A percentile compares a stretch with the other conserved stretches of the same genome.
These are phyloP conservation scores for Grammomys surdaster DNA, from an alignment of 2,113 vertebrate species.

Conservation along the genomic window DNA sequence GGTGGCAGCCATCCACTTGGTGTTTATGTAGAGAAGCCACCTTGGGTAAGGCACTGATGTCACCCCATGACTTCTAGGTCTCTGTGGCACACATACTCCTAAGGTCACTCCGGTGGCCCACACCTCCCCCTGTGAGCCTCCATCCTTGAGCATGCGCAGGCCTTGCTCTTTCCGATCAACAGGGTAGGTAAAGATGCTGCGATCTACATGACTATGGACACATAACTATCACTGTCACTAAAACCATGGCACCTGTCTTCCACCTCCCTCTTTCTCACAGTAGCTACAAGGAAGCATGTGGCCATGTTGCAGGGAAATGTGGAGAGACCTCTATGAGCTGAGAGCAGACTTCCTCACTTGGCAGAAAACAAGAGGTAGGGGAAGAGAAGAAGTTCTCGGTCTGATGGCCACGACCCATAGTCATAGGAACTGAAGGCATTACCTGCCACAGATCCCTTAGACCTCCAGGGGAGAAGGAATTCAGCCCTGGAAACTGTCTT, in stretches of 20 bases:
- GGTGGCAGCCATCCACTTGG: neutral
- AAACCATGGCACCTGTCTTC: neutral
- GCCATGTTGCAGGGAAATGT: neutral
- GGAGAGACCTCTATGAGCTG: neutral
- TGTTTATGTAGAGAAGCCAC: neutral
- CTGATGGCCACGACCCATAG: neutral
- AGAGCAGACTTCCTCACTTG: neutral
- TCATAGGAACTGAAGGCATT: neutral
- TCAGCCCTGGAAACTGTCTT: neutral
- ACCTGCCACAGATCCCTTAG: neutral
- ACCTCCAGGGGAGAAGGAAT: neutral
- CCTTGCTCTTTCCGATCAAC: constrained; percentile 16
- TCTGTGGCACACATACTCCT: neutral
- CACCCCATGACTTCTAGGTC: neutral
- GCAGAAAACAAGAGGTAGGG: neutral
- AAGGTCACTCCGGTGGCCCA: neutral
- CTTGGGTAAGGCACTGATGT: neutral
- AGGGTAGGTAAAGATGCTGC: neutral
- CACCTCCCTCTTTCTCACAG: neutral
- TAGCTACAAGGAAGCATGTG: neutral
- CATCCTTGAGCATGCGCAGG: neutral
- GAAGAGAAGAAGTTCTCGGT: neutral
- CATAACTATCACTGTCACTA: constrained; percentile 2
- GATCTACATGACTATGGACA: neutral
- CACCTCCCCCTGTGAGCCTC: neutral